A percentile compares a stretch with the other conserved stretches of the same genome.
Evolutionary conservation across 2,888 invertebrate genomes (phyloP).

Genomic region (Sphaerophoria rueppellii): DNA sequence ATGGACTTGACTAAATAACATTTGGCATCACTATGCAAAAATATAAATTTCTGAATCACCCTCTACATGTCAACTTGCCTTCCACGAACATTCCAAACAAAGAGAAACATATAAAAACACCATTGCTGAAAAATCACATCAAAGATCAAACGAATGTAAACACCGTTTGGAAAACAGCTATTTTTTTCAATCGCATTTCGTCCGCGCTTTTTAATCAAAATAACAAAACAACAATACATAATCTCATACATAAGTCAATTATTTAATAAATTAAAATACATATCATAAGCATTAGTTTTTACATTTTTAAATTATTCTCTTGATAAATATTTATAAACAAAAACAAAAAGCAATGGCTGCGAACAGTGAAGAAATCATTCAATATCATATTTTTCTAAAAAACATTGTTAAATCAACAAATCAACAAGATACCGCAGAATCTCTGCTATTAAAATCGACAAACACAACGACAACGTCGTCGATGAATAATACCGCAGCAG

Average conservation of each 20-base stretch:
- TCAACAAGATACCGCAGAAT: slow-evolving; percentile 32
- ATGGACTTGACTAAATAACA: too few species aligned
- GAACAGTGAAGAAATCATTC: slow-evolving; percentile 60
- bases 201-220: slow-evolving; percentile 17
- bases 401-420: slow-evolving; percentile 50
- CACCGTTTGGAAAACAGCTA: slow-evolving; percentile 53
- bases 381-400: slow-evolving; percentile 57
- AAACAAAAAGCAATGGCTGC: slow-evolving; percentile 48
- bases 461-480: slow-evolving; percentile 1
- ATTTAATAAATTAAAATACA: slow-evolving; percentile 8
- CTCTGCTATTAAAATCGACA: background rate
- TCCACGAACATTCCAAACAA: background rate
- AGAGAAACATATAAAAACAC: slow-evolving; percentile 39
- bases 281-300: slow-evolving; percentile 17
- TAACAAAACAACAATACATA: slow-evolving; percentile 48
- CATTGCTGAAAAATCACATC: slow-evolving; percentile 13
- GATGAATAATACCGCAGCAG: background rate
- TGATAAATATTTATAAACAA: background rate
- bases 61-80: background rate
- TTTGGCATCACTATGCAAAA: slow-evolving; percentile 5
- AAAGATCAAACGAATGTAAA: slow-evolving; percentile 50
- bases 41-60: background rate
- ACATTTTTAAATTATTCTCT: slow-evolving; percentile 10
- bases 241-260: slow-evolving; percentile 24
- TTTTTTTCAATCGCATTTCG: slow-evolving; percentile 30